These are phyloP conservation scores for Suricata suricatta DNA, from an alignment of 2,113 vertebrate genomes.

Conservation along the genomic window DNA sequence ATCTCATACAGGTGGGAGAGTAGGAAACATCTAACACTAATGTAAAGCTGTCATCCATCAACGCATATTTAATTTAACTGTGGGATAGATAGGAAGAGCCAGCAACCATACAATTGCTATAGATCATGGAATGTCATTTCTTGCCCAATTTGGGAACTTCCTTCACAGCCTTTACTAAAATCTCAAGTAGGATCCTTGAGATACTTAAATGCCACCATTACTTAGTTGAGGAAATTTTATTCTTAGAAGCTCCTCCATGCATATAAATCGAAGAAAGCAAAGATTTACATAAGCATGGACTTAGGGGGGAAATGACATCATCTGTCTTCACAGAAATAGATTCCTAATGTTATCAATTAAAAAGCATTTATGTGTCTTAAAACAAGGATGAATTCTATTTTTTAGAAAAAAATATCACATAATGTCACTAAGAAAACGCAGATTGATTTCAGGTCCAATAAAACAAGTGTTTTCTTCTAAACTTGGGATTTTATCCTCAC, in stretches of 20 bases:
- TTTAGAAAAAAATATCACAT: conserved; percentile 6
- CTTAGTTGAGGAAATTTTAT: not conserved
- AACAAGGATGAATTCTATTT: not conserved
- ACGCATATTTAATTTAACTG: not conserved
- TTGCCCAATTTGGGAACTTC: no score
- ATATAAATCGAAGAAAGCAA: not conserved
- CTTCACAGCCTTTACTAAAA: not conserved
- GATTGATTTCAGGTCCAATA: not conserved
- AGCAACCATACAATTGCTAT: rapidly evolving
- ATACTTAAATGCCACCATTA: not conserved
- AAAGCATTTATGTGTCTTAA: not conserved
- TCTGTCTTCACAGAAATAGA: not conserved
- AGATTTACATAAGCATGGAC: not conserved
- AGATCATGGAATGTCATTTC: rapidly evolving
- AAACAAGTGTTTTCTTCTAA: conserved; percentile 8
- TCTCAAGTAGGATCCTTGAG: not conserved
- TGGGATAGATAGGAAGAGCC: not conserved
- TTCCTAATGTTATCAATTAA: not conserved
- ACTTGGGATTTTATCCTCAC: not conserved
- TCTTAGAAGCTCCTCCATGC: not conserved
- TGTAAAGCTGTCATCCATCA: not conserved
- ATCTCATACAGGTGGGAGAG: not conserved
- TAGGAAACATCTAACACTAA: not conserved
- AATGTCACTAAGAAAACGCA: not conserved
- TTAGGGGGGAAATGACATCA: not conserved